phyloP scores from a whole-genome alignment of 2,797 vertebrate genomes.

The Amblyopsis hoosieri region DNA sequence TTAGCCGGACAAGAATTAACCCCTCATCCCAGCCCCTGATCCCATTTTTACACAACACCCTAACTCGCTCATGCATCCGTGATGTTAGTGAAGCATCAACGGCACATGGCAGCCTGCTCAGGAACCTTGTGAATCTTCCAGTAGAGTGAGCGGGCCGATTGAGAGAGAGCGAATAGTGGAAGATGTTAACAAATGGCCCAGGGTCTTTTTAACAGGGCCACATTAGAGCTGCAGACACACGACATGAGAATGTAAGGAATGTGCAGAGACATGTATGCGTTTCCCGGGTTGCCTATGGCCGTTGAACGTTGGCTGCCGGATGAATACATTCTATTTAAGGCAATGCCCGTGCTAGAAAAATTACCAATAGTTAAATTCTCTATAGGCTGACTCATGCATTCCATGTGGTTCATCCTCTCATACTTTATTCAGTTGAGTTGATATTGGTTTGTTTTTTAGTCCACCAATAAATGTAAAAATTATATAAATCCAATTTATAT shows the following conservation, averaged over 20 bases:
- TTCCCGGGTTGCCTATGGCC: too few relatives aligned
- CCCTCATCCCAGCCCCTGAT: not conserved
- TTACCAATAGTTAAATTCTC: too few relatives aligned
- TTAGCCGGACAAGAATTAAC: constrained; percentile 1
- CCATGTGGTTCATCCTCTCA: too few relatives aligned
- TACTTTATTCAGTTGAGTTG: too few relatives aligned
- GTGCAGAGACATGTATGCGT: constrained; percentile 10
- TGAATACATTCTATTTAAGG: too few relatives aligned
- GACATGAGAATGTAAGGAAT: constrained; percentile 42
- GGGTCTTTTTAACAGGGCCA: constrained; percentile 53
- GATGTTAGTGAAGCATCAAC: constrained; percentile 16
- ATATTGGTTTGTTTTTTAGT: too few relatives aligned
- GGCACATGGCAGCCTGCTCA: constrained; percentile 32
- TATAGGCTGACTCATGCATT: too few relatives aligned
- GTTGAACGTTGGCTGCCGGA: too few relatives aligned
- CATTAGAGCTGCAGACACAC: constrained; percentile 36
- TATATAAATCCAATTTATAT: too few relatives aligned
- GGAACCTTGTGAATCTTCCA: constrained; percentile 23
- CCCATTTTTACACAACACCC: constrained; percentile 18
- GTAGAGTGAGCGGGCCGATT: constrained; percentile 26
- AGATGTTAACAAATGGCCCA: constrained; percentile 47
- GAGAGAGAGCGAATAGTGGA: not conserved
- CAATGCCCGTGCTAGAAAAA: too few relatives aligned
- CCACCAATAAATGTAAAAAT: too few relatives aligned
- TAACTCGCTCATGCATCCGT: constrained; percentile 25